phyloP scores from a whole-genome alignment of 2,888 invertebrate genomes.

The Agrenia bidenticulata region DNA sequence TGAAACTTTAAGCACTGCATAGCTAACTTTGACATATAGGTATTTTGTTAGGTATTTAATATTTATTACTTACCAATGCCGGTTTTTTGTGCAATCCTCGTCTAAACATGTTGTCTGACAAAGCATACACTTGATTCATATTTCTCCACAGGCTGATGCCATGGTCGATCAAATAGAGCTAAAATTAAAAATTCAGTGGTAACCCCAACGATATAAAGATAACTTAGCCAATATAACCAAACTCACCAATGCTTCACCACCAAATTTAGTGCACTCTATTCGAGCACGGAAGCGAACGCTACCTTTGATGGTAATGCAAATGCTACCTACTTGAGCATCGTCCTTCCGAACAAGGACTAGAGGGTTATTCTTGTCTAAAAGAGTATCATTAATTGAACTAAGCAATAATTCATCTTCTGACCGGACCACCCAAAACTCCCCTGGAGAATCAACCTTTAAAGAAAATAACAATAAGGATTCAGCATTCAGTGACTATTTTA shows the following conservation, averaged over 20 bases:
- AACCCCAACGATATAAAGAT: too few species aligned
- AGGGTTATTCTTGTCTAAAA: neutral
- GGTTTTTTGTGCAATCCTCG: constrained; percentile 14
- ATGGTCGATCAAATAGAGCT: constrained; percentile 78
- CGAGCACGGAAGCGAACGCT: constrained; percentile 29
- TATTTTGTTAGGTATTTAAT: neutral
- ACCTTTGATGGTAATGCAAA: constrained; percentile 25
- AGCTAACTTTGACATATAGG: too few species aligned
- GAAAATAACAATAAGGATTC: too few species aligned
- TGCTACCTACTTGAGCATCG: constrained; percentile 25
- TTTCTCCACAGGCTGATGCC: constrained; percentile 62
- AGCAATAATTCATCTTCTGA: constrained; percentile 12
- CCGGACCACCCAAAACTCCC: constrained; percentile 37
- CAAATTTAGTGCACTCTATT: constrained; percentile 32
- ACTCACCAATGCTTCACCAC: constrained; percentile 56
- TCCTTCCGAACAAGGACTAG: neutral
- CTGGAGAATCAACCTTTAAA: constrained; percentile 34
- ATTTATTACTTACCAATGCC: constrained; percentile 25
- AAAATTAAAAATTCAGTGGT: constrained; percentile 27
- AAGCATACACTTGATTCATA: constrained; percentile 24
- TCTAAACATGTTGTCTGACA: constrained; percentile 5
- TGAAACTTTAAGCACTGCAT: too few species aligned
- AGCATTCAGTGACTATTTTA: too few species aligned
- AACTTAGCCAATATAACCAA: neutral
- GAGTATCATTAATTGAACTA: neutral